These are phyloP conservation scores for Himalopsyche anomala DNA, from an alignment of 2,888 invertebrate species.

Conservation along the genomic window DNA sequence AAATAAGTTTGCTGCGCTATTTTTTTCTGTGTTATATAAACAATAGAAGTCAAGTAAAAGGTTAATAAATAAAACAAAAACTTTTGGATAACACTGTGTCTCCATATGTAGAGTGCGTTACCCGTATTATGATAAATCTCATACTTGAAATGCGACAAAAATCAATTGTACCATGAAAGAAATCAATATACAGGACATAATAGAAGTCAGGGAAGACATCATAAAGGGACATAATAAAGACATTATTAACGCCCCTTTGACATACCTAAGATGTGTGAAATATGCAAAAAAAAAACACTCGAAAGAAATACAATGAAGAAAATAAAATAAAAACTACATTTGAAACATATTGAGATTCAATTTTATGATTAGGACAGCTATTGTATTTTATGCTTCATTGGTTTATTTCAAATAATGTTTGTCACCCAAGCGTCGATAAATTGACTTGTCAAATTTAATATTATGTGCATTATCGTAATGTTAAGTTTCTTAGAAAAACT, in stretches of 20 bases:
- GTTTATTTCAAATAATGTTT: not conserved
- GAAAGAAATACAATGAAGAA: constrained; percentile 27
- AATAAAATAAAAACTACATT: constrained; percentile 22
- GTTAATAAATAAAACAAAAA: not conserved
- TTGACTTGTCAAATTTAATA: too few relatives aligned
- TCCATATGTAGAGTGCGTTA: not conserved
- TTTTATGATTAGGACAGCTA: not conserved
- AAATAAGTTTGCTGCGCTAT: too few relatives aligned
- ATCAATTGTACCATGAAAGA: constrained; percentile 58
- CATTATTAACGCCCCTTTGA: constrained; percentile 65
- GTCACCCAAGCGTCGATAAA: not conserved
- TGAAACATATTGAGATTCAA: constrained; percentile 25
- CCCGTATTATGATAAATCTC: constrained; percentile 54
- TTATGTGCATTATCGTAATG: too few relatives aligned
- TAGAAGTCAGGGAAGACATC: constrained; percentile 55
- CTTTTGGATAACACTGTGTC: constrained; percentile 36
- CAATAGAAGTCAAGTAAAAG: too few relatives aligned
- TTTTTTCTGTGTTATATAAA: too few relatives aligned
- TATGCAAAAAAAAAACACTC: constrained; percentile 53
- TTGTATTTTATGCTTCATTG: constrained; percentile 25
- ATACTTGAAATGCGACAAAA: constrained; percentile 60
- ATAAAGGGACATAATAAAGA: constrained; percentile 64
- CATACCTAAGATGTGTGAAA: constrained; percentile 58
- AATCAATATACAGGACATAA: constrained; percentile 58
- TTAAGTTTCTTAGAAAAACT: too few relatives aligned